Evolutionary conservation across 2,888 invertebrate species (phyloP), one percentile per base, ranked within the genome.

Genomic region (Isoperla grammatica): DNA sequence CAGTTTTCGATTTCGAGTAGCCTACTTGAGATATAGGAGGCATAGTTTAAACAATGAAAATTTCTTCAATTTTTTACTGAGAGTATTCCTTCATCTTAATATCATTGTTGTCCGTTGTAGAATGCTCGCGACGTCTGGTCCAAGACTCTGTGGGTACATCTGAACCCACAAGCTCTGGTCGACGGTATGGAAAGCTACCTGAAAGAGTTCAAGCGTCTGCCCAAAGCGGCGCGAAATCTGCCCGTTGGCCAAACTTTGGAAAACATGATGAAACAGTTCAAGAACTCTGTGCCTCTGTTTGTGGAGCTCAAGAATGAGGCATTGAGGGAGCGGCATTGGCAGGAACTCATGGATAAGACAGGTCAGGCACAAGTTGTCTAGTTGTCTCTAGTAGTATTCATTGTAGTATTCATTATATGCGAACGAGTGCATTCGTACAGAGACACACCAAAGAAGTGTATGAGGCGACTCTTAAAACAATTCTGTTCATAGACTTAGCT

Each of bases 261-360:
- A 64, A 73, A 84, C n/a, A 86, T 86, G 69, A 88, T 95, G 90
- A 90, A 87, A 69, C 88, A 89, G 69, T 95, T 95, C 76, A 88
- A 88, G 71, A 85, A 85, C 65, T 86, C 90, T 0, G 87, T 95
- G 1, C 93, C 95, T 0, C 76, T 95, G 49, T 94, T 95, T 85
- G 89, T 92, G 3, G 90, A 92, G 43, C 74, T 96, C 56, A 95
- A 95, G 73, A 90, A 93, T 71, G 93, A 95, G 69, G 92, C 95
- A 0, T 81, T 96, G 73, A 78, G 93, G 9, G 90, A 91, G 66
- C 80, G 95, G 11, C 95, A 96, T 75, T 96, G 95, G 95, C 82
- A 84, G 66, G 84, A 88, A 67, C 77, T 95, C 49, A 95, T 95
- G 95, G 76, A 76, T 1, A 90, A 90, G 74, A 95, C 95, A 12